Base-by-base conservation (phyloP, 2,113 vertebrate genomes). In the Calidris pugnax region DNA sequence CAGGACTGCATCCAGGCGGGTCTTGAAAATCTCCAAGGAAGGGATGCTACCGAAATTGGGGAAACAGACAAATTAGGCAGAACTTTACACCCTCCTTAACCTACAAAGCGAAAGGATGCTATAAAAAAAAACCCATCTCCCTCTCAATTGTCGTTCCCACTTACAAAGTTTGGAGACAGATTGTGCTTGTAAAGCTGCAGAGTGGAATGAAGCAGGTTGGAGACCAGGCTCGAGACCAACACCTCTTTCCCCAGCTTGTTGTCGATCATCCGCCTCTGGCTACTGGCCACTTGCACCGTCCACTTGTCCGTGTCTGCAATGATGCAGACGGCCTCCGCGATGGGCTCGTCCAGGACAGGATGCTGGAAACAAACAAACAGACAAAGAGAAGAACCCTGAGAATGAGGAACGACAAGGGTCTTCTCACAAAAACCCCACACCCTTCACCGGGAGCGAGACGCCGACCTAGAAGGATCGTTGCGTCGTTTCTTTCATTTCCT, bases 271-370 rank as follows among this genome's bases (percentile, higher is more conserved):
- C 99, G 91, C 56, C 99, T 98, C 98, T 99, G 99, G 88, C 99
- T 99, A 98, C 99, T 99, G 94, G 99, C 99, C 97, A 99, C 98
- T 97, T 99, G 99, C 87, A 99, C 99, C 1, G 99, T 99, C 99
- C 99, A 99, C 76, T 99, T 99, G 97, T 99, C 99, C 2, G 98
- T 99, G 98, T 99, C 99, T 97, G 99, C 99, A 87, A 99, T 98
- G 97, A 99, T 99, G 98, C 99, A 99, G 91, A 99, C 99, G 10
- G 99, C 99, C 97, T 99, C 99, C 17, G 99, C 99, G 37, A 99
- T 99, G 33, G 99, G 99, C 96, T 99, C 99, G 47, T 99, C 99
- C 97, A 99, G 94, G 23, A 99, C 99, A 45, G 99, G 99, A 97
- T 99, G 99, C 99, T 99, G 32, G 89, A 19, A 95, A 96, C 9